phyloP scores from a whole-genome alignment of 2,797 vertebrate genomes.

The Microctenopoma steveboyesi region DNA sequence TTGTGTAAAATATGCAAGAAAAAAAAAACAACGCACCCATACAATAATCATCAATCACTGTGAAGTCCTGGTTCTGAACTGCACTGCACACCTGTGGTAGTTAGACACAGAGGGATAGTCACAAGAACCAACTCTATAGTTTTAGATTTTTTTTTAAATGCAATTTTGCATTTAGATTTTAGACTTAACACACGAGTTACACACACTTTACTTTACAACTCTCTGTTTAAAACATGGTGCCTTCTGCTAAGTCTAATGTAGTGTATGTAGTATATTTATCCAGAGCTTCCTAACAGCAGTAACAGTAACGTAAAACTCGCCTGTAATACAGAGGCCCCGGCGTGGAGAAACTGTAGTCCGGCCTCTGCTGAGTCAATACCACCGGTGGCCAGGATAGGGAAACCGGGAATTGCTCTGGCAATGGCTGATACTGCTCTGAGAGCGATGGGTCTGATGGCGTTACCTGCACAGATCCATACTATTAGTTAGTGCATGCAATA shows the following conservation, averaged over 20 bases:
- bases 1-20: neutral
- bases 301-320: slow-evolving; percentile 68
- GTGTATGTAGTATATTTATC: no score
- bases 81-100: slow-evolving; percentile 78
- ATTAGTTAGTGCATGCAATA: neutral
- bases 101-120: slow-evolving; percentile 20
- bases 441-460: slow-evolving; percentile 91
- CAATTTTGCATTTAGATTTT: no score
- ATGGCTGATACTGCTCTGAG: slow-evolving; percentile 91
- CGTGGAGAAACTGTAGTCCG: slow-evolving; percentile 93
- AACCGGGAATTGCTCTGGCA: slow-evolving; percentile 87
- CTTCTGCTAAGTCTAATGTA: no score
- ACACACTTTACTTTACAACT: no score
- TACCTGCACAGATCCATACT: slow-evolving; percentile 79
- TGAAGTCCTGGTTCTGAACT: slow-evolving; percentile 82
- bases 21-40: slow-evolving; percentile 52
- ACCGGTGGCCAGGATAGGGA: slow-evolving; percentile 92
- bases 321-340: slow-evolving; percentile 92
- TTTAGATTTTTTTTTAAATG: no score
- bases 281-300: neutral
- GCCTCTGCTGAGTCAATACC: slow-evolving; percentile 95
- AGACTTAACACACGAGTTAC: no score
- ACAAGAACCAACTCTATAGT: no score
- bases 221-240: no score
- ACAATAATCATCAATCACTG: slow-evolving; percentile 78